Percentiles rank a stretch among this genome's conserved stretches.
Evolutionary conservation across 2,888 invertebrate species (phyloP).

Genomic region (Tupiocoris notatus): DNA sequence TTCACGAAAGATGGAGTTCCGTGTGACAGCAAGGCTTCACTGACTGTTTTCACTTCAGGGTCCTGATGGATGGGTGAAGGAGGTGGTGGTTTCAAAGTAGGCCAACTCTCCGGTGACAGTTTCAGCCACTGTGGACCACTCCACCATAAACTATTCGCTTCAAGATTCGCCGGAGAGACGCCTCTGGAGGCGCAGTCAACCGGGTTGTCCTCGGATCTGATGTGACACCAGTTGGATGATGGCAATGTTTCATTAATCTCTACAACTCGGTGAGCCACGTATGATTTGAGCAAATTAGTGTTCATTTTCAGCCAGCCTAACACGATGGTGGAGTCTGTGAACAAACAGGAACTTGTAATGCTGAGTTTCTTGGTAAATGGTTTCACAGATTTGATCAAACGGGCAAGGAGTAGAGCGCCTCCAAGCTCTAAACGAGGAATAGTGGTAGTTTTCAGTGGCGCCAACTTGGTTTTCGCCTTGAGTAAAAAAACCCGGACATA

Average conservation of each 20-base stretch:
- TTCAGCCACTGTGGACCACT: no score
- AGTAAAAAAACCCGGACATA: constrained; percentile 5
- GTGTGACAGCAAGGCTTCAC: neutral
- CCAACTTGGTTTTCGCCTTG: constrained; percentile 46
- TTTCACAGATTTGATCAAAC: neutral
- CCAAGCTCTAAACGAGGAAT: constrained; percentile 27
- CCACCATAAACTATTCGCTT: no score
- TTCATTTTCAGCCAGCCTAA: constrained; percentile 49
- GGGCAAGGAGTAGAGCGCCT: constrained; percentile 8
- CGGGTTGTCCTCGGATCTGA: no score
- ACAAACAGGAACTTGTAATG: neutral
- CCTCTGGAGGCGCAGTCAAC: no score
- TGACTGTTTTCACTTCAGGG: neutral
- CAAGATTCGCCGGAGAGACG: no score
- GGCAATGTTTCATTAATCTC: constrained; percentile 49
- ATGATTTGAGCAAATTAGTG: constrained; percentile 47
- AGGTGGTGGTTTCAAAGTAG: neutral
- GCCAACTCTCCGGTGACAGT: no score
- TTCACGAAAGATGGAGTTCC: neutral
- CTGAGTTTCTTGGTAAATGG: neutral
- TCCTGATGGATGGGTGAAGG: neutral
- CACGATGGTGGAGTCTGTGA: constrained; percentile 49
- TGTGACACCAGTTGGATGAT: constrained; percentile 29
- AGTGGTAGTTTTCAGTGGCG: constrained; percentile 44
- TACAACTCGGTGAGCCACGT: constrained; percentile 51